Base-by-base conservation (phyloP, 2,888 invertebrate species). In the Schizotus pectinicornis region DNA sequence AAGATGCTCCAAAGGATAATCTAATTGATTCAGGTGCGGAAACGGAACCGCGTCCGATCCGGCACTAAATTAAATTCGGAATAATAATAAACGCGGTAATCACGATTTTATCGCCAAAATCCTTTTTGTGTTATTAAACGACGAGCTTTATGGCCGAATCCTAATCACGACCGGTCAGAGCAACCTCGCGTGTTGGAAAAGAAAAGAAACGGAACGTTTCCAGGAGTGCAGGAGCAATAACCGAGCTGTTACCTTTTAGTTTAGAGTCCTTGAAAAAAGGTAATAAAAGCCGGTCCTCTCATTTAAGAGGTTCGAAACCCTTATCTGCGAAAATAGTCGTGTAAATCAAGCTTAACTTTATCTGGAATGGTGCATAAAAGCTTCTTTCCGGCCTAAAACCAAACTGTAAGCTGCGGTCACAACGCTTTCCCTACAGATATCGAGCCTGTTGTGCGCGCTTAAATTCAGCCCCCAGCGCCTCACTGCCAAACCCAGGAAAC, bases 331-430 rank as follows among this genome's bases (percentile, higher is more conserved):
- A 49, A 63, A 65, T 59, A 58, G 65, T 61, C 65, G 57, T 67
- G 63, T 67, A 67, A 67, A 67, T 67, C 67, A 67, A 67, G 67
- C 67, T 66, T 66, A 66, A 59, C 58, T 66, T 65, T 67, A 66
- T 66, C 67, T 67, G 41, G 59, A 64, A 64, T 61, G 65, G 60
- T 63, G 64, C 67, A 66, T 66, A 64, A 66, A 66, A 65, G 61
- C 61, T 59, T 51, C 49, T 58, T 46, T 46, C 35, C 49, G n/a
- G 32, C n/a, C 32, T 30, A 9, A 41, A 41, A 41, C 22, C n/a
- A 8, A 35, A 35, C 11, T 35, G n/a, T 11, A n/a, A 11, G 35
- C 11, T 47, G 12, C 22, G 22, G 22, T 22, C 22, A 22, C 22
- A 22, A 22, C 22, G 22, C 22, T 22, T 22, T 22, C 22, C 5